phyloP scores from a whole-genome alignment of 2,797 vertebrate species.

The Pangasius krempfi region DNA sequence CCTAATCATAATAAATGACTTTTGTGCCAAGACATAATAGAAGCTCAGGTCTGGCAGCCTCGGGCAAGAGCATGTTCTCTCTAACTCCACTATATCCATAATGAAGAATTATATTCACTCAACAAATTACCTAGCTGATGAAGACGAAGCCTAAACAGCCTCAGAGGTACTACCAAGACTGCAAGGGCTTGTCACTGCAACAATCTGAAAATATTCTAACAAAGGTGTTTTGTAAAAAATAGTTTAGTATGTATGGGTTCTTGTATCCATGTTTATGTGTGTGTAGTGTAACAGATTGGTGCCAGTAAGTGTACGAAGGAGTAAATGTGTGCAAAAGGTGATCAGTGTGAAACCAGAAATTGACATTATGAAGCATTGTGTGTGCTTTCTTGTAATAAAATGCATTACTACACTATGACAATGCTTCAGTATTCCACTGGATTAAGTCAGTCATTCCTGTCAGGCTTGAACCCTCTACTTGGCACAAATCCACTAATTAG shows the following conservation, averaged over 20 bases:
- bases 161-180: neutral
- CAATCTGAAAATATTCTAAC: neutral
- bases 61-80: constrained; percentile 22
- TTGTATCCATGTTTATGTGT: neutral
- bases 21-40: constrained; percentile 36
- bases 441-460: constrained; percentile 30
- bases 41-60: constrained; percentile 36
- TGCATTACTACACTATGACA: neutral
- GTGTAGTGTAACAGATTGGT: neutral
- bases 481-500: constrained; percentile 33
- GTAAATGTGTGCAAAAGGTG: neutral
- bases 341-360: neutral
- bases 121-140: constrained; percentile 36
- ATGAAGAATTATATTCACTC: constrained; percentile 46
- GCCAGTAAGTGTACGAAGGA: neutral
- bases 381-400: neutral
- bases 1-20: constrained; percentile 52
- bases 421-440: constrained; percentile 11
- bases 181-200: neutral
- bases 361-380: neutral
- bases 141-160: constrained; percentile 13
- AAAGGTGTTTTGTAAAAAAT: neutral
- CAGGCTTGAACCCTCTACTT: neutral
- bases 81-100: constrained; percentile 28
- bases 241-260: neutral